Evolutionary conservation across 1,140 invertebrate genomes (phyloP).

Genomic region (Orius insidiosus): DNA sequence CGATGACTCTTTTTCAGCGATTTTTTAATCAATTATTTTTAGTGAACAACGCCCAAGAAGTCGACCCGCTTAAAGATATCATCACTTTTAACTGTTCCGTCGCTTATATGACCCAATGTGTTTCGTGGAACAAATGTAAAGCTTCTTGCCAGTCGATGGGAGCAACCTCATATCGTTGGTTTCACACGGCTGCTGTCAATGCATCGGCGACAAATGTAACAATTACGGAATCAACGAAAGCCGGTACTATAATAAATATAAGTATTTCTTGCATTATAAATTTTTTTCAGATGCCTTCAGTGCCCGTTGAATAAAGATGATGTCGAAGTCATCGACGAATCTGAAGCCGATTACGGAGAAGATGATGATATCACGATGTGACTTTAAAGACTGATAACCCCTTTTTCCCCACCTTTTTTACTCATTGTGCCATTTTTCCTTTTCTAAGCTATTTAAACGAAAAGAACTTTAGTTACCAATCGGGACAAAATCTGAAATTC

Average conservation of each 20-base stretch:
- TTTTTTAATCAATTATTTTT: conserved; percentile 20
- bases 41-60: conserved; percentile 46
- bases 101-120: conserved; percentile 78
- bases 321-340: conserved; percentile 8
- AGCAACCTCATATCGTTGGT: conserved; percentile 65
- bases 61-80: conserved; percentile 38
- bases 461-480: too few relatives aligned
- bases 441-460: too few relatives aligned
- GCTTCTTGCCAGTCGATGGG: conserved; percentile 61
- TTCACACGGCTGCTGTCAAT: conserved; percentile 93
- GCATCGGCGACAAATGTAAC: conserved; percentile 72
- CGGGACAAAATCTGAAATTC: too few relatives aligned
- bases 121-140: conserved; percentile 74
- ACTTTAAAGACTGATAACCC: too few relatives aligned
- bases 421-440: too few relatives aligned
- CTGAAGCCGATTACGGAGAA: conserved; percentile 17
- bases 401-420: too few relatives aligned
- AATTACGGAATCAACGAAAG: conserved; percentile 86
- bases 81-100: conserved; percentile 78
- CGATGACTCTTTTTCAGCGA: conserved; percentile 6
- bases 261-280: neutral
- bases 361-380: conserved; percentile 7
- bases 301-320: conserved; percentile 15
- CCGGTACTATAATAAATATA: conserved; percentile 30
- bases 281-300: conserved; percentile 12